phyloP scores from a whole-genome alignment of 1,140 invertebrate genomes.

The Glossosoma conforme region DNA sequence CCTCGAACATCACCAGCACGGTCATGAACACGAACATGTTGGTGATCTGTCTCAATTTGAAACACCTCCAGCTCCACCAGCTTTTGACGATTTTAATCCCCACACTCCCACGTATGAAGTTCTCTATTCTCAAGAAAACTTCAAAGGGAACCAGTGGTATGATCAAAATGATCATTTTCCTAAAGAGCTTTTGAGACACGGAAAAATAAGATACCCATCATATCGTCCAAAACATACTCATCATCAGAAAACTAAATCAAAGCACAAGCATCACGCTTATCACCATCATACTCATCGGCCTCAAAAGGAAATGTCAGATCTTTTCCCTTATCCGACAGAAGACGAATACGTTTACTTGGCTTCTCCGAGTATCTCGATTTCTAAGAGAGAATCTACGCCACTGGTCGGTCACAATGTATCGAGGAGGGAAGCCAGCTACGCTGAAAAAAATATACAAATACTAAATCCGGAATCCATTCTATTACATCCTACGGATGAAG shows the following conservation, averaged over 20 bases:
- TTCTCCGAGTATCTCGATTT: not conserved
- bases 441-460: conserved; percentile 40
- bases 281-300: not conserved
- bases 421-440: conserved; percentile 33
- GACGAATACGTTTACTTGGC: conserved; percentile 10
- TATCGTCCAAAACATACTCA: not conserved
- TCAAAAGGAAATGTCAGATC: conserved; percentile 36
- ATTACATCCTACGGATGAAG: conserved; percentile 16
- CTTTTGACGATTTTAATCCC: not conserved
- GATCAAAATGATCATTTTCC: conserved; percentile 37
- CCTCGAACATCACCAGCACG: conserved; percentile 15
- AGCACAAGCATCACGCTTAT: not conserved
- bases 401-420: conserved; percentile 16
- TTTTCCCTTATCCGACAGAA: conserved; percentile 37
- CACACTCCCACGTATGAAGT: conserved; percentile 18
- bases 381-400: not conserved
- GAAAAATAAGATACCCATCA: conserved; percentile 31
- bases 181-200: conserved; percentile 33
- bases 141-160: conserved; percentile 31
- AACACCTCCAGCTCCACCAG: conserved; percentile 20
- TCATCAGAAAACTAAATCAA: conserved; percentile 1
- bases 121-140: conserved; percentile 23
- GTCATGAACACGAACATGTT: no score
- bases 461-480: conserved; percentile 34
- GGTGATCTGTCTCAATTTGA: no score